Evolutionary conservation across 1,140 invertebrate species (phyloP), one percentile per base, ranked within the genome.

Genomic region (Anoplophora glabripennis): DNA sequence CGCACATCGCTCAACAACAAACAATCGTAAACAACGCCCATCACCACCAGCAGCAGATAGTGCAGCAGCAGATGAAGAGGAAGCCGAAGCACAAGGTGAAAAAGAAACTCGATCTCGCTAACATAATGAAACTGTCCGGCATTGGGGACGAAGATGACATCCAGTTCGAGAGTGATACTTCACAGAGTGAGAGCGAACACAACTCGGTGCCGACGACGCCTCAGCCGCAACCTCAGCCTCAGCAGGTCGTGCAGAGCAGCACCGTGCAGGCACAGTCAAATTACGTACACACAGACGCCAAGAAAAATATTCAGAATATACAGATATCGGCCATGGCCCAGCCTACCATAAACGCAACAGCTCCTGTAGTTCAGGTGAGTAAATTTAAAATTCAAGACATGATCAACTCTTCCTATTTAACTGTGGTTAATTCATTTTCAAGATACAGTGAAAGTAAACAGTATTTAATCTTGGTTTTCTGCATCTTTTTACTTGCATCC

Each of bases 41-140:
- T 1, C 54, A 51, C 4, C 56, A 47, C 34, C 57, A 59, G 36
- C 67, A 68, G 18, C 57, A 59, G 34, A 36, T 57, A 2, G 15
- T 37, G 18, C 61, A 59, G 46, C 18, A 44, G 5, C 44, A 53
- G 11, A 44, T 64, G 2, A 75, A 75, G 57, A 74, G 69, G 59
- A 73, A 72, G 51, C 71, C 73, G 0, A 76, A 76, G 57, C 71
- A 69, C 56, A 77, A 76, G 56, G 67, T 69, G 21, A 77, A 76
- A 53, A 75, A 76, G 59, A 81, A 80, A 70, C 66, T 82, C 40
- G 80, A 82, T 69, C 71, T 82, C 54, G 80, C 79, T 40, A 81
- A 81, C 69, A 79, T 82, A 11, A 82, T 82, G 79, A 82, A 82
- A 71, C 66, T 81, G 71, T 74, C 70, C 35, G 73, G 72, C 2